These are phyloP conservation scores for Lithophane semibrunnea DNA, from an alignment of 2,888 invertebrate genomes.

Conservation along the genomic window DNA sequence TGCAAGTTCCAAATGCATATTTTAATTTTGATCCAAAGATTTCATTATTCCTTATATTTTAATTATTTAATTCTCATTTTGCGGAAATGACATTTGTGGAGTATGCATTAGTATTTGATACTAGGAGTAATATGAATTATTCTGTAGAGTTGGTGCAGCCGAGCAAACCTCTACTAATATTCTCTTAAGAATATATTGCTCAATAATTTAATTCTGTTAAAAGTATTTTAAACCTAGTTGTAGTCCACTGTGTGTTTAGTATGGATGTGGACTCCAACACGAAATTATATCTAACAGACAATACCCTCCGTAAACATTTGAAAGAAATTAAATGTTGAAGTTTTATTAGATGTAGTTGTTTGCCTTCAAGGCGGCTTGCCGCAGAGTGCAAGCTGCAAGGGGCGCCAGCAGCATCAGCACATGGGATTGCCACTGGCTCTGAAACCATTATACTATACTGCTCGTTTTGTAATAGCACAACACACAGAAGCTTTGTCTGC, in stretches of 20 bases:
- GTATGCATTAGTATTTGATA: constrained; percentile 89
- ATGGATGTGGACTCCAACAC: constrained; percentile 84
- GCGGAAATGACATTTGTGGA: constrained; percentile 88
- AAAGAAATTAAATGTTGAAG: constrained; percentile 82
- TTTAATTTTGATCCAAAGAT: constrained; percentile 90
- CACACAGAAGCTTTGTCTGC: constrained; percentile 67
- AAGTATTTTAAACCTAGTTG: constrained; percentile 88
- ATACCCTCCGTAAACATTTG: constrained; percentile 89
- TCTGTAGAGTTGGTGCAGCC: constrained; percentile 90
- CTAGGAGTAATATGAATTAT: constrained; percentile 85
- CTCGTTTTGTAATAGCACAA: constrained; percentile 63
- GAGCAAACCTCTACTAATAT: constrained; percentile 90
- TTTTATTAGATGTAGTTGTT: constrained; percentile 89
- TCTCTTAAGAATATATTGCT: constrained; percentile 90
- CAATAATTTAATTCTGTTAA: constrained; percentile 90
- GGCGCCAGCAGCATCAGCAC: constrained; percentile 82
- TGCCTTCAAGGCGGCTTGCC: constrained; percentile 85
- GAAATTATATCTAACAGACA: constrained; percentile 89
- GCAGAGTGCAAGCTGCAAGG: constrained; percentile 80
- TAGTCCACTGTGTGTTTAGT: constrained; percentile 86
- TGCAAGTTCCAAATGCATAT: constrained; percentile 88
- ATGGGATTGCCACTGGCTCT: constrained; percentile 74
- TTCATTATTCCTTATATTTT: constrained; percentile 85
- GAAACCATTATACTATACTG: constrained; percentile 80
- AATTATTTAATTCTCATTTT: constrained; percentile 81